A percentile compares a stretch with the other conserved stretches of the same genome.
Conservation (phyloP, 2,113 vertebrate species). For the Etia nguti region DNA sequence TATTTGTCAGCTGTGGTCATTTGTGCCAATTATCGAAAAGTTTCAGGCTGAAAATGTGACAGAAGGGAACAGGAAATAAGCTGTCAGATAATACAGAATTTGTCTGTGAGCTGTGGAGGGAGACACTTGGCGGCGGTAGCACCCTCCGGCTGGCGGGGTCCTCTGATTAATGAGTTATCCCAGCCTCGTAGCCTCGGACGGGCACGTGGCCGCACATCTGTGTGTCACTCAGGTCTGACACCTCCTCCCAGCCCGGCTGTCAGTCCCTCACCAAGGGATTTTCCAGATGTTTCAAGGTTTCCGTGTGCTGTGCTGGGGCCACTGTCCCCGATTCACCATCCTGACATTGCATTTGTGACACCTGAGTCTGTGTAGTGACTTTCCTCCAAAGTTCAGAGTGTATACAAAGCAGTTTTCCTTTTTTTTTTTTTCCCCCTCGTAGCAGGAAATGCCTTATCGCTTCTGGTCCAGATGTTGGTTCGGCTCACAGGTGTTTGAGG, state of each 20-base stretch:
- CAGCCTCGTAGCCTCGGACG: slow-evolving; percentile 26
- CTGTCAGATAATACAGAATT: slow-evolving; percentile 34
- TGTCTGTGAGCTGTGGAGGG: neutral
- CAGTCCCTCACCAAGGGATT: slow-evolving; percentile 46
- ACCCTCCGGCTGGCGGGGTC: slow-evolving; percentile 34
- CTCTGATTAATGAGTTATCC: slow-evolving; percentile 66
- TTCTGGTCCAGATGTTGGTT: slow-evolving; percentile 33
- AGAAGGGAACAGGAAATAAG: slow-evolving; percentile 7
- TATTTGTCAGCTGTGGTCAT: slow-evolving; percentile 37
- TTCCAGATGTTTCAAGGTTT: slow-evolving; percentile 71
- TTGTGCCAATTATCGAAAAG: slow-evolving; percentile 48
- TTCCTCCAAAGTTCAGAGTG: slow-evolving; percentile 22
- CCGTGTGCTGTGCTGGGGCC: neutral
- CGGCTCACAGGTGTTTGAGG: neutral
- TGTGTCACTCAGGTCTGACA: slow-evolving; percentile 64
- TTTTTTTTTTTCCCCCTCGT: rapidly evolving
- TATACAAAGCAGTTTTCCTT: neutral
- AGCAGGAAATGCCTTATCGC: neutral
- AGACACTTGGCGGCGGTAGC: slow-evolving; percentile 39
- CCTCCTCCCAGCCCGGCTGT: slow-evolving; percentile 56
- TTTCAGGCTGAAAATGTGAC: slow-evolving; percentile 20
- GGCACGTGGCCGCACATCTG: slow-evolving; percentile 59
- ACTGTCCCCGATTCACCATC: slow-evolving; percentile 21
- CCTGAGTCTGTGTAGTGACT: neutral
- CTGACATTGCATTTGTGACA: slow-evolving; percentile 52